Evolutionary conservation across 2,113 vertebrate species (phyloP).

Genomic region (Talpa occidentalis): DNA sequence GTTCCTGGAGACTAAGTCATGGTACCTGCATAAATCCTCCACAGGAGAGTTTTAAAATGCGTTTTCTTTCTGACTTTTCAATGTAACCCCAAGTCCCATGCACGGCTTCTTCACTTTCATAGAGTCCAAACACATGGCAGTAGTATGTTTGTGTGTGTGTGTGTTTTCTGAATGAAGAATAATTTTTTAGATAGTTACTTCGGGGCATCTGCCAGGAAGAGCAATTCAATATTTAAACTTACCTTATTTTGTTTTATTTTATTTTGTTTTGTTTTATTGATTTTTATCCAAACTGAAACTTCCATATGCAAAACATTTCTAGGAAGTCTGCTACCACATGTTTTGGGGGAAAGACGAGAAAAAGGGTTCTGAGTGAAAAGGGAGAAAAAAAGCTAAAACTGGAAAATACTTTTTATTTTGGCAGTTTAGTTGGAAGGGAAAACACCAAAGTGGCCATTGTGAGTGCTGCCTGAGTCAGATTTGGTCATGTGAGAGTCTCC

Average conservation of each 20-base stretch:
- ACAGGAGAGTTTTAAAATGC: not conserved
- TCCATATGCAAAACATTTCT: not conserved
- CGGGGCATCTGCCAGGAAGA: not conserved
- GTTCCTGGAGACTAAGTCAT: not conserved
- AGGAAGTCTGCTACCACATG: not conserved
- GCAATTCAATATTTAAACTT: not conserved
- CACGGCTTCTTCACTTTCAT: not conserved
- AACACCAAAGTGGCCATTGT: not conserved
- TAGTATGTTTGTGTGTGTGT: not conserved
- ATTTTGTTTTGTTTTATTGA: not conserved
- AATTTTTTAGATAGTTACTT: not conserved
- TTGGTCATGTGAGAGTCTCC: too few species aligned
- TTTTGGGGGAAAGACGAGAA: not conserved
- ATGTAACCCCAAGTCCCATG: not conserved
- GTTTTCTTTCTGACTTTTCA: not conserved
- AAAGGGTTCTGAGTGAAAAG: not conserved
- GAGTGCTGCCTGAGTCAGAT: not conserved
- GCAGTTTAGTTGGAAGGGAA: not conserved
- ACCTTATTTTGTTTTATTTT: not conserved
- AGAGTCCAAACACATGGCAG: not conserved
- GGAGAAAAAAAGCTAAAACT: not conserved
- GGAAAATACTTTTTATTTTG: not conserved
- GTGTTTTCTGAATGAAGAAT: not conserved
- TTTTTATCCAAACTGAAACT: slow-evolving; percentile 54
- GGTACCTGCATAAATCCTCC: not conserved